Evolutionary conservation across 1,140 invertebrate species (phyloP), one percentile per base, ranked within the genome.

Genomic region (Camponotus pennsylvanicus): DNA sequence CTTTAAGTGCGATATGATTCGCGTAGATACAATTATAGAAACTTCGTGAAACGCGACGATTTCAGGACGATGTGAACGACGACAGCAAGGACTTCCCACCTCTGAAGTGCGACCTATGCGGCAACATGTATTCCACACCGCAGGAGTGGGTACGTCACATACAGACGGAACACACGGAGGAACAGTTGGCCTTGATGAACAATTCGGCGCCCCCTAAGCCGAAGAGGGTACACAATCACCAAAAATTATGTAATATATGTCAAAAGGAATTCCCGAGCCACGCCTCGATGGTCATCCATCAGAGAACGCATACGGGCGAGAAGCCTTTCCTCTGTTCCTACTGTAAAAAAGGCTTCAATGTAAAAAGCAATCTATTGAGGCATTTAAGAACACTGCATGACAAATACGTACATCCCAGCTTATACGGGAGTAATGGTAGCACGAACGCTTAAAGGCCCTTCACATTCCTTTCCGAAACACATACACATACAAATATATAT

Each of bases 131-230:
- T 95, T 96, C 97, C 37, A 98, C 97, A 76, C 97, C 97, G 0
- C 97, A 96, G 73, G 97, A 98, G 95, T 98, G 97, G 97, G 97
- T 98, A 15, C 96, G 97, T 55, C 97, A 98, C 88, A 97, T 98
- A 93, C 97, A 98, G 92, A 97, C 96, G 86, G 97, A 97, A 76
- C 97, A 98, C 93, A 98, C 97, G 0, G 97, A 98, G 92, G 96
- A 97, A 93, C 97, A 98, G 95, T 94, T 98, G 93, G 97, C 97
- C 89, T 94, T 97, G 91, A 97, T 97, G 95, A 98, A 98, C 94
- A 97, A 97, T 94, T 96, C 96, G 88, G 96, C 96, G 78, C 96
- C 96, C 88, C 96, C 96, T 89, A 96, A 96, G 93, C 95, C 93
- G 21, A 95, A 96, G 93, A 96, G 95, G 95, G 96, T 94, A 91